Evolutionary conservation across 2,113 vertebrate genomes (phyloP).

Genomic region (Thunnus thynnus): DNA sequence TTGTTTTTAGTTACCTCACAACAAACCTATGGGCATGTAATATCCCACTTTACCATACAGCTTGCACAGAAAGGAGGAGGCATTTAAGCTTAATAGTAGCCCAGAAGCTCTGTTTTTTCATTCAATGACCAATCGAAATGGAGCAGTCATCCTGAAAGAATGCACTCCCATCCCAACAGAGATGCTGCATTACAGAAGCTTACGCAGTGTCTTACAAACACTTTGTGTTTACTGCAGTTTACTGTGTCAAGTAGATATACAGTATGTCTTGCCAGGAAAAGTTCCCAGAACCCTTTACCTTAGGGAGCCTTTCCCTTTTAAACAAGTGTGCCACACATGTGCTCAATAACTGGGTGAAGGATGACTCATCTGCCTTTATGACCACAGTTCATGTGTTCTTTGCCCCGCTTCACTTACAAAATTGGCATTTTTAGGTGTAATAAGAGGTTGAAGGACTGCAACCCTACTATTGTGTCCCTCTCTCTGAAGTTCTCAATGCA

Average conservation of each 20-base stretch:
- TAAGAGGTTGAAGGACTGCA: slow-evolving; percentile 69
- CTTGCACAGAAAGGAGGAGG: neutral
- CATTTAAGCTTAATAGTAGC: neutral
- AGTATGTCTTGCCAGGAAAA: neutral
- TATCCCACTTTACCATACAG: no score
- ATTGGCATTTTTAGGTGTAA: slow-evolving; percentile 71
- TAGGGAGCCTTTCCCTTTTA: neutral
- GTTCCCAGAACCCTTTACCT: slow-evolving; percentile 11
- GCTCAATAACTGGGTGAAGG: slow-evolving; percentile 32
- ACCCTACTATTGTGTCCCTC: slow-evolving; percentile 61
- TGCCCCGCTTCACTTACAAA: slow-evolving; percentile 45
- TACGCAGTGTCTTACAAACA: neutral
- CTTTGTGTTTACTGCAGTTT: slow-evolving; percentile 5
- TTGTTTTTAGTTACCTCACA: neutral
- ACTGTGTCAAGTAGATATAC: neutral
- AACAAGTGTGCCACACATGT: slow-evolving; percentile 2
- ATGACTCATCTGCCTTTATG: slow-evolving; percentile 41
- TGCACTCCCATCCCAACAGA: neutral
- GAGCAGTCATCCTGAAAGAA: neutral
- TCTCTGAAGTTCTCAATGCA: slow-evolving; percentile 46
- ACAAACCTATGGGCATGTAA: neutral
- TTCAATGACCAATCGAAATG: no score
- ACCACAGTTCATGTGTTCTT: slow-evolving; percentile 56
- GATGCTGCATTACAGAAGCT: neutral
- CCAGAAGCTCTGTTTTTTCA: no score